These are phyloP conservation scores for Amiota communis DNA, from an alignment of 2,888 invertebrate genomes.

Conservation along the genomic window DNA sequence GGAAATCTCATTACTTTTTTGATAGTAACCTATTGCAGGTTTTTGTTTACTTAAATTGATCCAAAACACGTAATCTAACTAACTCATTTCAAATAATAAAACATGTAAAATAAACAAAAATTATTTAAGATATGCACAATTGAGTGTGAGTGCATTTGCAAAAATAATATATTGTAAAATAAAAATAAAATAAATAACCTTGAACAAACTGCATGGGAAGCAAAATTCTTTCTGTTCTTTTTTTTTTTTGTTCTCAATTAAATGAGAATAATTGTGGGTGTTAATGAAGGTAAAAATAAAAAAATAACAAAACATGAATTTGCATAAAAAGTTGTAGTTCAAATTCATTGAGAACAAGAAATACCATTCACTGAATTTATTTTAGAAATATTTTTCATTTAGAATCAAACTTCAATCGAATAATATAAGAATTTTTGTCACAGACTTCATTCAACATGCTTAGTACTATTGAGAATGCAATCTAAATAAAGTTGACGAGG, in stretches of 20 bases:
- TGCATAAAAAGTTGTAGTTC: background rate
- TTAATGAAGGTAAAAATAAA: background rate
- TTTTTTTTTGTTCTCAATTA: background rate
- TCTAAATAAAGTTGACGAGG: background rate
- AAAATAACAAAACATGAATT: background rate
- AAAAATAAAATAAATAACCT: slow-evolving; percentile 30
- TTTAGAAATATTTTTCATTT: too few relatives aligned
- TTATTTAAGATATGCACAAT: background rate
- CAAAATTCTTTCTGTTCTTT: background rate
- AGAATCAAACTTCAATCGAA: too few relatives aligned
- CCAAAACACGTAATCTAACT: too few relatives aligned
- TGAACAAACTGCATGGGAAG: slow-evolving; percentile 15
- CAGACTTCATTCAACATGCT: too few relatives aligned
- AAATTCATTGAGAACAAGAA: too few relatives aligned
- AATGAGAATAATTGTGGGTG: background rate
- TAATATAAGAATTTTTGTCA: too few relatives aligned
- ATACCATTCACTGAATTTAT: too few relatives aligned
- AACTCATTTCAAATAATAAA: too few relatives aligned
- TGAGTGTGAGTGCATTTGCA: slow-evolving; percentile 40
- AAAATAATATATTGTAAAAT: too few relatives aligned
- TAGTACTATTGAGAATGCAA: background rate
- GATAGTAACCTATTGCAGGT: too few relatives aligned
- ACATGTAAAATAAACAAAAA: background rate
- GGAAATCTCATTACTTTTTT: too few relatives aligned
- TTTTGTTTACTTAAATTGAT: too few relatives aligned